These are phyloP conservation scores for Blera fallax DNA, from an alignment of 2,888 invertebrate species.

Conservation along the genomic window DNA sequence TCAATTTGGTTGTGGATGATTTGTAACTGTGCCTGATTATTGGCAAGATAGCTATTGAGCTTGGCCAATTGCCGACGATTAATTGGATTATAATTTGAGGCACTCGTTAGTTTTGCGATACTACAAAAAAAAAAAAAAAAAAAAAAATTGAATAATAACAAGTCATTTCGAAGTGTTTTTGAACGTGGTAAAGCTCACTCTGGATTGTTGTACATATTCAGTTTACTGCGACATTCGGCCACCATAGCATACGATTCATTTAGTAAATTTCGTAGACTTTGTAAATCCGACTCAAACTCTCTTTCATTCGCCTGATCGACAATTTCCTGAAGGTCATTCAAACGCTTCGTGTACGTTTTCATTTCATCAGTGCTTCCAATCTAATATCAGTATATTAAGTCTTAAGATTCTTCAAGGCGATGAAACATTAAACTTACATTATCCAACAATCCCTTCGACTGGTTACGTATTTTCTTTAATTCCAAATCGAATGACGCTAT, in stretches of 20 bases:
- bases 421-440: slow-evolving; percentile 73
- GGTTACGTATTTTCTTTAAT: slow-evolving; percentile 84
- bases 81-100: slow-evolving; percentile 77
- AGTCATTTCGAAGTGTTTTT: background rate
- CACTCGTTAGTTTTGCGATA: slow-evolving; percentile 77
- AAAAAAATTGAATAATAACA: background rate
- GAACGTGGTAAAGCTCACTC: slow-evolving; percentile 75
- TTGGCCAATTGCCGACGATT: slow-evolving; percentile 85
- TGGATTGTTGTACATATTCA: slow-evolving; percentile 79
- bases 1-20: slow-evolving; percentile 89
- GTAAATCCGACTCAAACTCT: slow-evolving; percentile 85
- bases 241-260: slow-evolving; percentile 82
- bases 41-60: slow-evolving; percentile 87
- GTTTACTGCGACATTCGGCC: slow-evolving; percentile 80
- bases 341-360: slow-evolving; percentile 82
- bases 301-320: slow-evolving; percentile 85
- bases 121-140: slow-evolving; percentile 64
- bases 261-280: slow-evolving; percentile 82
- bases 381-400: slow-evolving; percentile 68
- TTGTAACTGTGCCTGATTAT: slow-evolving; percentile 88
- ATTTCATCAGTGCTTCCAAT: slow-evolving; percentile 85
- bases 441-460: slow-evolving; percentile 82
- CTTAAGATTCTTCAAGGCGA: background rate
- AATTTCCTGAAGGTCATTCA: slow-evolving; percentile 84
- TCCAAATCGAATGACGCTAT: slow-evolving; percentile 86